Evolutionary conservation across 2,888 invertebrate species (phyloP).

Genomic region (Chrysomela aeneicollis): DNA sequence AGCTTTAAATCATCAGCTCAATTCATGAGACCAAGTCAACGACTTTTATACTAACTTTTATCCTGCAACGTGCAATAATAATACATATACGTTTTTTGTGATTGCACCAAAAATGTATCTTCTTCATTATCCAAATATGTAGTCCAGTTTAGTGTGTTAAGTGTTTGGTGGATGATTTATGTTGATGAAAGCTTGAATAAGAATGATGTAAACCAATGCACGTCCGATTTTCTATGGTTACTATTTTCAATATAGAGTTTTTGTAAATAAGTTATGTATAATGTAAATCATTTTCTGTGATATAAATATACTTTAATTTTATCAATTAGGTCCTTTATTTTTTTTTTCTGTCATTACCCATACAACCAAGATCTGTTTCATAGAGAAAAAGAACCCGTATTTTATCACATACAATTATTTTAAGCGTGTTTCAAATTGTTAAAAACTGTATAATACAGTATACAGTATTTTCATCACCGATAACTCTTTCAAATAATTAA

Average conservation of each 20-base stretch:
- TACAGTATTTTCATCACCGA: too few species aligned
- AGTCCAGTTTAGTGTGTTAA: background rate
- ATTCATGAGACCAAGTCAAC: too few species aligned
- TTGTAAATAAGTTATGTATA: background rate
- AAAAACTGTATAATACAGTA: too few species aligned
- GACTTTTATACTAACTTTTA: background rate
- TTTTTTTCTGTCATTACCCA: background rate
- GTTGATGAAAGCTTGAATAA: background rate
- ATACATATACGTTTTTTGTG: background rate
- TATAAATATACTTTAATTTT: slow-evolving; percentile 40
- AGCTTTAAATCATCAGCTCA: too few species aligned
- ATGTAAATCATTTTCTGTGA: slow-evolving; percentile 40
- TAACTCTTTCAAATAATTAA: too few species aligned
- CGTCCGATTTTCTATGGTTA: background rate
- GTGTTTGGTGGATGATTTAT: background rate
- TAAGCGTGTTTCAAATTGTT: too few species aligned
- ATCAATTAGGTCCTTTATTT: slow-evolving; percentile 12
- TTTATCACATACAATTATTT: too few species aligned
- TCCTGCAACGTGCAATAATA: background rate
- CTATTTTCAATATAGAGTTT: slow-evolving; percentile 1
- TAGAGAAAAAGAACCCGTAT: too few species aligned
- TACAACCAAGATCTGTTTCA: too few species aligned
- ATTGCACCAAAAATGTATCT: background rate
- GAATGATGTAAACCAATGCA: background rate
- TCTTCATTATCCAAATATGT: background rate